A percentile compares a stretch with the other conserved stretches of the same genome.
Conservation (phyloP, 2,888 invertebrate species). For the Lepidochrysops patricia region DNA sequence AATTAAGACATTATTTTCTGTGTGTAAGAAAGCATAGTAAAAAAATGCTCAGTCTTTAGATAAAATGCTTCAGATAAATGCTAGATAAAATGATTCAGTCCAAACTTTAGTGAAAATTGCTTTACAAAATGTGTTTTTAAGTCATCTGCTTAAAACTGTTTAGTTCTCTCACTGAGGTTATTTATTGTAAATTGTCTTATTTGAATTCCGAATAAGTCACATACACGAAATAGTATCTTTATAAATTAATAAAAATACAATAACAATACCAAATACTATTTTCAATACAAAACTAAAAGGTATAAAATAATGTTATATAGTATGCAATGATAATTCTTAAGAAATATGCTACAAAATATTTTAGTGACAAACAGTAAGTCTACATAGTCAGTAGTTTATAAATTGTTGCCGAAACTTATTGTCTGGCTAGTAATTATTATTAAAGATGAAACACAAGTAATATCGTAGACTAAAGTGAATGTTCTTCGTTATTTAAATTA, state of each 20-base stretch:
- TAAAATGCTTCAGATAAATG: slow-evolving; percentile 10
- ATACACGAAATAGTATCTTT: background rate
- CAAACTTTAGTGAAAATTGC: background rate
- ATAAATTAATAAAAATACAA: background rate
- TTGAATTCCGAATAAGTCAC: background rate
- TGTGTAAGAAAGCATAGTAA: slow-evolving; percentile 1
- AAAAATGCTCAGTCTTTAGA: slow-evolving; percentile 11
- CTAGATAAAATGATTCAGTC: slow-evolving; percentile 4
- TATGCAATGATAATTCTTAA: background rate
- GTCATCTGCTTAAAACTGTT: background rate
- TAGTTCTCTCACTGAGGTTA: background rate
- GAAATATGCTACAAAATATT: background rate
- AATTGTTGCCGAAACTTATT: background rate
- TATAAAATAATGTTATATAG: background rate
- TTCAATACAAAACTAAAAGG: background rate
- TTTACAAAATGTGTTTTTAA: background rate
- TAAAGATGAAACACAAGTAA: background rate
- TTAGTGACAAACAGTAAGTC: background rate
- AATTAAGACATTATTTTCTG: background rate
- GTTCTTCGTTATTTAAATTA: background rate
- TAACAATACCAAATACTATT: too few relatives aligned
- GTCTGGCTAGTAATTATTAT: too few relatives aligned
- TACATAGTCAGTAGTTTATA: background rate
- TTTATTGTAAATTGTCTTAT: background rate
- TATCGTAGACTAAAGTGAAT: background rate